phyloP scores from a whole-genome alignment of 2,113 vertebrate genomes.

The Rhegmatorhina hoffmannsi region DNA sequence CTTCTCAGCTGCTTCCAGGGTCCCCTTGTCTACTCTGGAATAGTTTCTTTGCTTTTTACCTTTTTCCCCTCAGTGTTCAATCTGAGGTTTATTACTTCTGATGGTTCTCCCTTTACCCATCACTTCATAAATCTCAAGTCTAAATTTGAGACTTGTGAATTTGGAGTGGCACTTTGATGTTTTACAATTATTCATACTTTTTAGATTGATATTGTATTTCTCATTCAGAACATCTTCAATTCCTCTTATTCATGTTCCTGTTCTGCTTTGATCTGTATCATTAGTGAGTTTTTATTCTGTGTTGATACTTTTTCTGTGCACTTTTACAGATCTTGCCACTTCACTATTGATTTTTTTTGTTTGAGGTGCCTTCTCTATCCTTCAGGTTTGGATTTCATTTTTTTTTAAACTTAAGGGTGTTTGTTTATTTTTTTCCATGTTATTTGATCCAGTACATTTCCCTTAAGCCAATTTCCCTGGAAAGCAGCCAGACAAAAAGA shows the following conservation, averaged over 20 bases:
- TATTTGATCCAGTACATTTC: background rate
- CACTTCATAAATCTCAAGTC: background rate
- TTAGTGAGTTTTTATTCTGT: slow-evolving; percentile 8
- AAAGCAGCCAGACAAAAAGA: background rate
- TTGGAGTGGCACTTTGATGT: slow-evolving; percentile 8
- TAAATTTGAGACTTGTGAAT: background rate
- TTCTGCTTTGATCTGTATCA: slow-evolving; percentile 25
- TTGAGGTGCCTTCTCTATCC: background rate
- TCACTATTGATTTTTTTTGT: slow-evolving; percentile 6
- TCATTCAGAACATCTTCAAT: background rate
- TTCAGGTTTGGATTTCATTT: background rate
- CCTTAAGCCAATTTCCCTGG: background rate
- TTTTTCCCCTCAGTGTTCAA: background rate
- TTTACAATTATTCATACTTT: background rate
- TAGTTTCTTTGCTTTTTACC: background rate
- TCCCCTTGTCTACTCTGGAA: background rate
- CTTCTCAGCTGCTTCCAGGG: background rate
- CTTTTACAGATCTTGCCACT: background rate
- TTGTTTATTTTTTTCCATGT: background rate
- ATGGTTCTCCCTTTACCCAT: background rate
- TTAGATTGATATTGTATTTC: slow-evolving; percentile 14
- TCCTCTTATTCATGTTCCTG: background rate
- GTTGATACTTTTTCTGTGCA: background rate
- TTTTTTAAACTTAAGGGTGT: background rate
- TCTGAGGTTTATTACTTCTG: background rate